These are phyloP conservation scores for Megatriorchis doriae DNA, from an alignment of 2,113 vertebrate species.

Conservation along the genomic window DNA sequence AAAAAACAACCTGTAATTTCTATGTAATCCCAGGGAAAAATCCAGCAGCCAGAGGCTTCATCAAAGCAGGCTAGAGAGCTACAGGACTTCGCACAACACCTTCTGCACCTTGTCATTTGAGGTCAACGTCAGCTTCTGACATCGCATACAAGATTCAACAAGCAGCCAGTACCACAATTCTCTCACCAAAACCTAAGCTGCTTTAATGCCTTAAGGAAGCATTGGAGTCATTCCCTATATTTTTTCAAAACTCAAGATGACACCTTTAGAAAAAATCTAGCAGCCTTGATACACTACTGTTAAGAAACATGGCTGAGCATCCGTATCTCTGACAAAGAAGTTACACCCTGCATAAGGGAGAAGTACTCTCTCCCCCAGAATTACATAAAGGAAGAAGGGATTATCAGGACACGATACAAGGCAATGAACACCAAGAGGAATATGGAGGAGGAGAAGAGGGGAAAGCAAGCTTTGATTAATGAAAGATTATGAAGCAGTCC, in stretches of 20 bases:
- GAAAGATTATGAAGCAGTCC: neutral
- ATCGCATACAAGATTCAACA: rapidly evolving
- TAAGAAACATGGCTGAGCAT: neutral
- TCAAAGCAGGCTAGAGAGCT: neutral
- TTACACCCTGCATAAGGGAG: neutral
- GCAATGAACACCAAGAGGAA: neutral
- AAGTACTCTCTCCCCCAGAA: neutral
- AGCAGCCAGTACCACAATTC: neutral
- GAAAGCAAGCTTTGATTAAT: neutral
- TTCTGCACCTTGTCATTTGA: neutral
- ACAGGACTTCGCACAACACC: neutral
- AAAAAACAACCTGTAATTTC: neutral
- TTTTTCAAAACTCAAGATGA: slow-evolving; percentile 18
- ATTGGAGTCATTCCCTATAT: neutral
- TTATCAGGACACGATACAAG: neutral
- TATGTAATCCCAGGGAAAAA: neutral
- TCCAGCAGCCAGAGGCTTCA: neutral
- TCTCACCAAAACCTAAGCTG: neutral
- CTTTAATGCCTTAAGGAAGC: neutral
- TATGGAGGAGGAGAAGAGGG: neutral
- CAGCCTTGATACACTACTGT: neutral
- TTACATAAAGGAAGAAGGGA: neutral
- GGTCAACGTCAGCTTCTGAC: neutral
- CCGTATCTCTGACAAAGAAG: rapidly evolving
- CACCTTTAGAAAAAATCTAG: neutral